Evolutionary conservation across 1,140 invertebrate species (phyloP).

Genomic region (Bilobella aurantiaca): DNA sequence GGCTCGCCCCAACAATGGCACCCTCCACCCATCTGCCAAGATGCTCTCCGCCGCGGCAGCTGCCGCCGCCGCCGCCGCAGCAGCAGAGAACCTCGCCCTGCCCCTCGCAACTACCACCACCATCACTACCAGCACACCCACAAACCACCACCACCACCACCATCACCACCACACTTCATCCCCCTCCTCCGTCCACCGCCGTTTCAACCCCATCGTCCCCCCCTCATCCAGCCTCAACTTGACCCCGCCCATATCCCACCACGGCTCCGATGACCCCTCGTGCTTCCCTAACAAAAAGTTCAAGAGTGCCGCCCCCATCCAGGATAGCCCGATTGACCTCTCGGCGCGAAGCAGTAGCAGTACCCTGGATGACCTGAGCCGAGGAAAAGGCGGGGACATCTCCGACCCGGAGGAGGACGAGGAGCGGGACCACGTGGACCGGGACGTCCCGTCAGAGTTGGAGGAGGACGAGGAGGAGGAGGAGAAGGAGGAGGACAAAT

Average conservation of each 20-base stretch:
- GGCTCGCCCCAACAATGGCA: no score
- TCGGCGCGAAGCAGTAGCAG: constrained; percentile 20
- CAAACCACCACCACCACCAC: constrained; percentile 16
- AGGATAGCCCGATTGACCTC: constrained; percentile 31
- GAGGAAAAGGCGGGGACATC: no score
- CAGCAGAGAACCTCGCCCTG: no score
- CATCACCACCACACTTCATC: constrained; percentile 13
- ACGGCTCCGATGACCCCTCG: constrained; percentile 30
- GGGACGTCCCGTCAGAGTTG: constrained; percentile 12
- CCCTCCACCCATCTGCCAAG: no score
- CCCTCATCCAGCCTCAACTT: constrained; percentile 29
- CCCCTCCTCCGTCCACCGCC: constrained; percentile 15
- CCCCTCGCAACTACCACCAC: no score
- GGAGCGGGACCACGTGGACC: constrained; percentile 5
- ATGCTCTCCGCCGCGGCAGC: no score
- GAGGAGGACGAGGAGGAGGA: constrained; percentile 14
- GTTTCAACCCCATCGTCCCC: background rate
- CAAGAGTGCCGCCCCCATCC: background rate
- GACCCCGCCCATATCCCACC: constrained; percentile 34
- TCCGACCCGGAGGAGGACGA: background rate
- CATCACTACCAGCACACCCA: no score
- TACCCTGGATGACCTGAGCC: no score
- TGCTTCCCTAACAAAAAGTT: constrained; percentile 8
- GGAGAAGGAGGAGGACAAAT: constrained; percentile 10
- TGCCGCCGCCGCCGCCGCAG: no score